These are phyloP conservation scores for Cynopterus brachyotis DNA, from an alignment of 2,113 vertebrate genomes.

Conservation along the genomic window DNA sequence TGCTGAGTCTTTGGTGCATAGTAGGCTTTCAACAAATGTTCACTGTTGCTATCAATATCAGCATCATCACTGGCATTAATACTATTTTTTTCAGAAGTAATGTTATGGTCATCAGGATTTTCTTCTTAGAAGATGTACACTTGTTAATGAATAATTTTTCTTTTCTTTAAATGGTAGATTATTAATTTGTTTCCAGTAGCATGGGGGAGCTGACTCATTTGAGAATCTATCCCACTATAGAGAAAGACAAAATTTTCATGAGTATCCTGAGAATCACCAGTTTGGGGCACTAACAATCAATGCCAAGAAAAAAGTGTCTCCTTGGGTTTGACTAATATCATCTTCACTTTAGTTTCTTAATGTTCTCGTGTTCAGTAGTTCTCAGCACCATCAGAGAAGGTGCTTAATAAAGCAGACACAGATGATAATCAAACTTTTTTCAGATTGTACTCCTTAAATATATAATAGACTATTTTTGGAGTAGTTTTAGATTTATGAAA, in stretches of 20 bases:
- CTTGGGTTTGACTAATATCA: background rate
- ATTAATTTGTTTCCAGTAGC: background rate
- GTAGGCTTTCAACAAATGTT: background rate
- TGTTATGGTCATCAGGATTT: background rate
- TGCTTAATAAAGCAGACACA: background rate
- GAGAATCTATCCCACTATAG: background rate
- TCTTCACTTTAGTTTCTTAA: background rate
- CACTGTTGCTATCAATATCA: background rate
- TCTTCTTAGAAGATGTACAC: background rate
- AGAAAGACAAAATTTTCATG: background rate
- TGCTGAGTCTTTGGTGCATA: background rate
- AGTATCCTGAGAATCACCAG: background rate
- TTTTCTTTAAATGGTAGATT: background rate
- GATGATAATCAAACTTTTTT: background rate
- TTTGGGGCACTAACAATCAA: background rate
- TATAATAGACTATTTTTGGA: background rate
- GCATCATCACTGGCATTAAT: background rate
- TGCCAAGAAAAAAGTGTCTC: background rate
- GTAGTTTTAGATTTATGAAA: background rate
- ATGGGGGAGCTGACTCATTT: background rate
- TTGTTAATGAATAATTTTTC: background rate
- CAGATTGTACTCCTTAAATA: background rate
- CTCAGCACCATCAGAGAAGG: background rate
- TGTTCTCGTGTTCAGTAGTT: background rate
- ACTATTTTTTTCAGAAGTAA: background rate